Evolutionary conservation across 2,113 vertebrate genomes (phyloP), one percentile per base, ranked within the genome.

Genomic region (Etheostoma cragini): DNA sequence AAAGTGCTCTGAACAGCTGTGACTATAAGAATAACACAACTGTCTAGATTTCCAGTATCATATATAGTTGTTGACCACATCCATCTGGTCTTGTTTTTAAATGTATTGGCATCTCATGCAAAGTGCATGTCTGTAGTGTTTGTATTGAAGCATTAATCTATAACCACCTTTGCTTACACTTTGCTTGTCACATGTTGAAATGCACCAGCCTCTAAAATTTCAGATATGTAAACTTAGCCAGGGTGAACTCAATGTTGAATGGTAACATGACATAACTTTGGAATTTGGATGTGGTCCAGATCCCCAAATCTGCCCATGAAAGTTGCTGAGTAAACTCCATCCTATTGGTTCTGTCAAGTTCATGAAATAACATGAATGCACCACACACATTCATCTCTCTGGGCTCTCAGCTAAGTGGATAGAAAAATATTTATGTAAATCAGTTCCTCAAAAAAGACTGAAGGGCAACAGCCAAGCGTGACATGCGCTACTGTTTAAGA

Each of bases 141-240:
- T 58, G 12, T 56, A 22, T 75, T 26, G 47, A 47, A 68, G 16
- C 38, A 14, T 82, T 22, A 38, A 69, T 78, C 49, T 15, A 5
- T n/a, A 22, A 50, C 19, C 49, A 76, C 22, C 12, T 67, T 15
- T 76, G 22, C 30, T 68, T 78, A 62, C 52, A 42, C 58, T 22
- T 46, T 17, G 54, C 78, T 26, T 56, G 45, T 74, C 35, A 47
- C 56, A 47, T 57, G 33, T 5, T 14, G 6, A 75, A 19, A 78
- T 8, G 14, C 30, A 56, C 11, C 46, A 35, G 50, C 21, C 49
- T 5, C 6, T 56, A 60, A 76, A n/a, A 73, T 70, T 0, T 69
- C 17, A 49, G 65, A 35, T 72, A 78, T 85, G 66, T 83, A 73
- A 83, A 85, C 50, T 49, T 6, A 57, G 22, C 42, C 15, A 21